Percentiles rank a stretch among this genome's conserved stretches.
These are phyloP conservation scores for Trematocara unimaculatum DNA, from an alignment of 2,113 vertebrate genomes.

Conservation along the genomic window DNA sequence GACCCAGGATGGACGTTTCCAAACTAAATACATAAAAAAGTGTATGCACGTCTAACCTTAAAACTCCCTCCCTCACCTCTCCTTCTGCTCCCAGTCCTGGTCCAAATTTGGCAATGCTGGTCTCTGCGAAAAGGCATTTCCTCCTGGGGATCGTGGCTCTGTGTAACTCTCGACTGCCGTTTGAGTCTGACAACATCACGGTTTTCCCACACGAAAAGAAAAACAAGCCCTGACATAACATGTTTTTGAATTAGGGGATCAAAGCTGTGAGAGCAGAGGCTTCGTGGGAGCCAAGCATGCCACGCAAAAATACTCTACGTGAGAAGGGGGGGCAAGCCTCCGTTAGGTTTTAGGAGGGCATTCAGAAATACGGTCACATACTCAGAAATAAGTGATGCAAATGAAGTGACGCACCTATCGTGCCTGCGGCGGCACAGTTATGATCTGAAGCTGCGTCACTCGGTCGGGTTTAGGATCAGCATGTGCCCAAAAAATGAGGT, in stretches of 20 bases:
- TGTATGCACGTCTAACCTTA: neutral
- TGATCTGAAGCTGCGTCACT: neutral
- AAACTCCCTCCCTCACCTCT: neutral
- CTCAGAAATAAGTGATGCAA: neutral
- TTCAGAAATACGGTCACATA: neutral
- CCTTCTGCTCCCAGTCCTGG: constrained; percentile 18
- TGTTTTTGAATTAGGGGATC: constrained; percentile 36
- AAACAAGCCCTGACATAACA: constrained; percentile 65
- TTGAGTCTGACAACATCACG: constrained; percentile 75
- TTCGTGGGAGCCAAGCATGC: neutral
- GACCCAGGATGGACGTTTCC: neutral
- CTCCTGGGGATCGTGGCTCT: constrained; percentile 60
- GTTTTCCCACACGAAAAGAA: constrained; percentile 86
- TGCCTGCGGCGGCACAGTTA: accelerated
- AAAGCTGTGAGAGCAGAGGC: neutral
- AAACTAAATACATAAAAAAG: constrained; percentile 9
- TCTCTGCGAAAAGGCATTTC: constrained; percentile 78
- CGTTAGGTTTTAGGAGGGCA: neutral
- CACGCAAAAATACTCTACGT: neutral
- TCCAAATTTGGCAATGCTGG: constrained; percentile 84
- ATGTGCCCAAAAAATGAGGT: neutral
- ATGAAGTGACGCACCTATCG: neutral
- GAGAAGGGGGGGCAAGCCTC: neutral
- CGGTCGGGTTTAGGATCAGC: neutral
- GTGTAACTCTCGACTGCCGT: constrained; percentile 52